These are phyloP conservation scores for Enteromius anoplus DNA, from an alignment of 2,797 vertebrate genomes.

Conservation along the genomic window DNA sequence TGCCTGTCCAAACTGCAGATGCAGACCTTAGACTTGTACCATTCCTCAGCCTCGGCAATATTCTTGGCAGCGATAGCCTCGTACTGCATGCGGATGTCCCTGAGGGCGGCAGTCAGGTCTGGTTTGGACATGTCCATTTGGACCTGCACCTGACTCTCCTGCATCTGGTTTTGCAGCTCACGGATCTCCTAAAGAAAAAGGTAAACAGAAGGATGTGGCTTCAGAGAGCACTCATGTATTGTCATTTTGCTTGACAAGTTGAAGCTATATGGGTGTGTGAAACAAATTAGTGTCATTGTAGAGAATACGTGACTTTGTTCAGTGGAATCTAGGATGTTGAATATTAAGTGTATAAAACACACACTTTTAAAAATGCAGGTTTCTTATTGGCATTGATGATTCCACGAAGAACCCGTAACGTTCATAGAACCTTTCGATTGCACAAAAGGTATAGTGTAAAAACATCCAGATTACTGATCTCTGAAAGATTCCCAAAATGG, in stretches of 20 bases:
- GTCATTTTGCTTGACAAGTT: not conserved
- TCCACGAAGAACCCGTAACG: not conserved
- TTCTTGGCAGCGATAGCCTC: slow-evolving; percentile 97
- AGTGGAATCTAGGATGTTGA: not conserved
- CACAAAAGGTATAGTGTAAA: not conserved
- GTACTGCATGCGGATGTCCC: slow-evolving; percentile 94
- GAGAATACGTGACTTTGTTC: not conserved
- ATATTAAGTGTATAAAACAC: not conserved
- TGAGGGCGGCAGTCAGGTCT: slow-evolving; percentile 91
- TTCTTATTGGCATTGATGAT: not conserved
- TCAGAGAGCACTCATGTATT: not conserved
- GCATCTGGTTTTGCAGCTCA: slow-evolving; percentile 92
- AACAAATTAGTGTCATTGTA: not conserved
- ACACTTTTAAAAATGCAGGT: not conserved
- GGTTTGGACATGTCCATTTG: slow-evolving; percentile 98
- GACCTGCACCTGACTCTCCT: slow-evolving; percentile 92
- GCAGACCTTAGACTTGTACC: slow-evolving; percentile 96
- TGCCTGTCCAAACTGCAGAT: not conserved
- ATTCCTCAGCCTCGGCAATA: slow-evolving; percentile 94
- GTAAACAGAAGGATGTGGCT: not conserved
- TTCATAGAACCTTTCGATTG: not conserved
- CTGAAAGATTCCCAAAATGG: not conserved
- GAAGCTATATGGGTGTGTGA: not conserved
- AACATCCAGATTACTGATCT: not conserved
- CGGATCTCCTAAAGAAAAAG: slow-evolving; percentile 85